Conservation (phyloP, 1,140 invertebrate genomes). For the Drosophila parabipectinata region DNA sequence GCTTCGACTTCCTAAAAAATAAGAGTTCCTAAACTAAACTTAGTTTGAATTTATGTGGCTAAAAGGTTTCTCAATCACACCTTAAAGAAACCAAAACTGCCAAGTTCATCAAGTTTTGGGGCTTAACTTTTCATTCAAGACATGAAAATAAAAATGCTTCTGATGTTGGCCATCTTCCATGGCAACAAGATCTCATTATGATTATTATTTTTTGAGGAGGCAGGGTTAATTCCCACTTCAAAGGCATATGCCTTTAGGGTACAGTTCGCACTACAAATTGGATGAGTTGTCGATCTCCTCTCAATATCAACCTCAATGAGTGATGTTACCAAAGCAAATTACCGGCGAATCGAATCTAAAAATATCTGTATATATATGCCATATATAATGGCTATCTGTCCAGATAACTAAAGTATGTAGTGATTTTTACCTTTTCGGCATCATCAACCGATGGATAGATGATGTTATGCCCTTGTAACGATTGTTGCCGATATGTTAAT, state of each 20-base stretch:
- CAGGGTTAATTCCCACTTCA: conserved; percentile 56
- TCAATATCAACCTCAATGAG: conserved; percentile 54
- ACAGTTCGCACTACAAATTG: conserved; percentile 48
- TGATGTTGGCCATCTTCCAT: conserved; percentile 11
- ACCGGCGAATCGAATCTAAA: conserved; percentile 64
- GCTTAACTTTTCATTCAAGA: conserved; percentile 42
- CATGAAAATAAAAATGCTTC: conserved; percentile 37
- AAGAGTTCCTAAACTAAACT: background rate
- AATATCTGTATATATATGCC: conserved; percentile 22
- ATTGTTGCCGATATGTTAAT: conserved; percentile 75
- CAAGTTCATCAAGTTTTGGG: conserved; percentile 36
- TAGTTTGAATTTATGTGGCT: background rate
- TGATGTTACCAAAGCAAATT: conserved; percentile 41
- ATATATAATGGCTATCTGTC: conserved; percentile 5
- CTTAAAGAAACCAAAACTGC: conserved; percentile 10
- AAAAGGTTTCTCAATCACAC: conserved; percentile 37
- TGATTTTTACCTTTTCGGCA: conserved; percentile 7
- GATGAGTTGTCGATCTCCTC: conserved; percentile 50
- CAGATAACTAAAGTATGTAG: conserved; percentile 55
- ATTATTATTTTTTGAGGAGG: conserved; percentile 18
- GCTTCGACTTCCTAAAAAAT: background rate
- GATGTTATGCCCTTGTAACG: conserved; percentile 70
- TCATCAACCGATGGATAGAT: conserved; percentile 4
- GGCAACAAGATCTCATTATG: conserved; percentile 26
- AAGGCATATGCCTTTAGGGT: conserved; percentile 40